Evolutionary conservation across 53 echinoderm and acorn worm species (phyloP), one percentile per base, ranked within the genome.

Genomic region (Paracentrotus lividus): DNA sequence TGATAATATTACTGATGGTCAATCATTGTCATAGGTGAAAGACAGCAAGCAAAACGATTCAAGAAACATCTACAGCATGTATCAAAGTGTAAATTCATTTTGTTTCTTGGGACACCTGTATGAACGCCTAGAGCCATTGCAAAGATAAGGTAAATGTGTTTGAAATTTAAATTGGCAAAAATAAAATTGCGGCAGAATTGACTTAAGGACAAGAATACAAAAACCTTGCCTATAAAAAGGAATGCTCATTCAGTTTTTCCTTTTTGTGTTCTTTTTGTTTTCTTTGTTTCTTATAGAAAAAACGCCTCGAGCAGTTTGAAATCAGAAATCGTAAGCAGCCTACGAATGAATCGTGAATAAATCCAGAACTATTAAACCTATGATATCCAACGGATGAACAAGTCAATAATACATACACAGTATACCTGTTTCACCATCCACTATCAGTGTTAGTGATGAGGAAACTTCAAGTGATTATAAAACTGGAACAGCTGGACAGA

Each of bases 401-500:
- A 6, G n/a, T 67, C 2, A 15, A 31, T 66, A 49, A 15, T 90
- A 64, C 67, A 45, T 10, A 45, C 90, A 5, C 67, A 61, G 67
- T 90, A 90, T 88, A 10, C 51, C n/a, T 8, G 42, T n/a, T 29
- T 27, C 85, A 47, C 72, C 16, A 18, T 47, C 85, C 9, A 47
- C 44, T 4, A 26, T 36, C 27, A 36, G 31, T 47, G 47, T 1
- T 26, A 29, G 85, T 26, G 47, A 47, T 51, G 85, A 85, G 16
- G 47, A 85, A 51, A 49, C 47, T 27, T 2, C 31, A 47, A 12
- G 8, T 51, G 49, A 6, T 47, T 14, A 13, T n/a, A n/a, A 10
- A 5, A 10, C 2, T 91, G 91, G 91, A n/a, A 91, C 91, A 13
- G 43, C 91, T 4, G n/a, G 76, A 51, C 24, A 45, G 76, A 76